These are phyloP conservation scores for Oppia nitens DNA, from an alignment of 1,140 invertebrate species.

Conservation along the genomic window DNA sequence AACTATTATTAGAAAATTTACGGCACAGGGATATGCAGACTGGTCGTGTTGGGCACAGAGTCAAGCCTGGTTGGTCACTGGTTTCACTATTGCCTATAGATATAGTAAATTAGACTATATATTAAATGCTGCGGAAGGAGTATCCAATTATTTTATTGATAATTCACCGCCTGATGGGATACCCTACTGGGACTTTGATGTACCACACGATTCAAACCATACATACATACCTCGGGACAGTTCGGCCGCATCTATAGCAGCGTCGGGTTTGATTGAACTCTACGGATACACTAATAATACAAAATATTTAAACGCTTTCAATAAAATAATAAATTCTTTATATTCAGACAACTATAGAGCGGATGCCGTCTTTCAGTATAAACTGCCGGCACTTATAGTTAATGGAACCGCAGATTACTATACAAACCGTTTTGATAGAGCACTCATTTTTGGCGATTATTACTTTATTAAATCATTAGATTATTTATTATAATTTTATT, in stretches of 20 bases:
- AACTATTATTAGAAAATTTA: neutral
- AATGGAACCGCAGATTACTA: neutral
- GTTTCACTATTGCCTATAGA: neutral
- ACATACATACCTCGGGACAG: neutral
- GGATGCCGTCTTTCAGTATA: neutral
- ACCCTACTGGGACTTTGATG: neutral
- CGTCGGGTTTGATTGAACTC: neutral
- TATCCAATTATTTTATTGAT: neutral
- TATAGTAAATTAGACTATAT: neutral
- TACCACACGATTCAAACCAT: neutral
- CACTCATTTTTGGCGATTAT: neutral
- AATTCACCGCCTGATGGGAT: neutral
- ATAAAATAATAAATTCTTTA: neutral
- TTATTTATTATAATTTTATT: neutral
- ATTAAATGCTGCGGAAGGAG: neutral
- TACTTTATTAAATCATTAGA: neutral
- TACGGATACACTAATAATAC: neutral
- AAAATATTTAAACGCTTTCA: neutral
- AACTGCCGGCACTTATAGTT: neutral
- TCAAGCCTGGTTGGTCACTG: slow-evolving; percentile 6
- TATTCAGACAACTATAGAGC: neutral
- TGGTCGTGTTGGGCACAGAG: slow-evolving; percentile 3
- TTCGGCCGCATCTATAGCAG: neutral
- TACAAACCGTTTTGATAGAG: neutral
- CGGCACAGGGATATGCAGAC: slow-evolving; percentile 3